Evolutionary conservation across 2,888 invertebrate species (phyloP), one percentile per base, ranked within the genome.

Genomic region (Ormyrus rosae): DNA sequence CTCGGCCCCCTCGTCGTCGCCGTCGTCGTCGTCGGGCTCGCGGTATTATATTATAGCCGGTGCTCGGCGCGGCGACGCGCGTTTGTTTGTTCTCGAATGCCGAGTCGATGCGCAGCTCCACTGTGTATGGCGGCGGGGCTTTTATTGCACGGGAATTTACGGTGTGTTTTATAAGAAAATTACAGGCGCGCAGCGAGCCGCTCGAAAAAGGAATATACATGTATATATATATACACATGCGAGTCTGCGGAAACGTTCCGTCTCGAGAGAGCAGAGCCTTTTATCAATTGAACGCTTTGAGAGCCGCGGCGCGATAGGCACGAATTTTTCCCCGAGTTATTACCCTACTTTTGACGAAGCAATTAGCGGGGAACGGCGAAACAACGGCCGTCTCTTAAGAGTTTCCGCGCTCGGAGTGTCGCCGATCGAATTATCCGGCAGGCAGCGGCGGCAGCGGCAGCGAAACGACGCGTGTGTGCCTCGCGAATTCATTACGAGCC

Each of bases 121-220:
- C 48, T 63, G 53, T 8, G 8, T 51, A 4, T 0, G 4, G 11
- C 60, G 61, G 46, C 13, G 51, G 4, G 34, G 45, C 19, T 61
- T 78, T 78, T 78, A 78, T 78, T 78, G 56, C 78, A 48, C 67
- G 55, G 50, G 45, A 60, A 78, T 78, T 78, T 78, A 73, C 51
- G 78, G 67, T 56, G 63, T 79, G 68, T 74, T 74, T 69, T 72
- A 78, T 69, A 79, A 79, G 79, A 79, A 79, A 79, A 78, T 77
- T 77, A 51, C 53, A 77, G 34, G 60, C 10, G 48, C 48, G n/a
- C 60, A 60, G n/a, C 69, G 69, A 69, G 61, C 50, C 50, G 34
- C 34, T 34, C 34, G 56, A 69, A 63, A 69, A 46, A 55, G 34
- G 34, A 34, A 34, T 34, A 34, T 34, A 3, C 2, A 34, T 4